A percentile compares a stretch with the other conserved stretches of the same genome.
These are phyloP conservation scores for Oreortyx pictus DNA, from an alignment of 2,797 vertebrate genomes.

Conservation along the genomic window DNA sequence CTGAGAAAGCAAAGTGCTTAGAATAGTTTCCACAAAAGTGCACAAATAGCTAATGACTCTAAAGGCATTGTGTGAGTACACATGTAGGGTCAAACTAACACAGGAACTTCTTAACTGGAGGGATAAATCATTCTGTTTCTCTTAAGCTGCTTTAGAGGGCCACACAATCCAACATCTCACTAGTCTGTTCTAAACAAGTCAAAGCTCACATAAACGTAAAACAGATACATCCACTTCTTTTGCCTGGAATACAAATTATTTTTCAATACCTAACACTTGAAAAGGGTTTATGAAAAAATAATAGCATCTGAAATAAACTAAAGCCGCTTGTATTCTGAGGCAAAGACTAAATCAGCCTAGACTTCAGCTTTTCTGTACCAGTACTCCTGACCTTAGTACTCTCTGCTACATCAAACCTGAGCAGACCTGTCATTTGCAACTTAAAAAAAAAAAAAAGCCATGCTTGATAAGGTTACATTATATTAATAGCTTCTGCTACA, in stretches of 20 bases:
- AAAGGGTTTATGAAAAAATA: not conserved
- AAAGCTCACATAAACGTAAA: not conserved
- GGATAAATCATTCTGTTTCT: not conserved
- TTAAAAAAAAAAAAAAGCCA: conserved; percentile 29
- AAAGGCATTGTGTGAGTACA: conserved; percentile 40
- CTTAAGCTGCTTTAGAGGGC: conserved; percentile 17
- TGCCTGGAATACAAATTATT: not conserved
- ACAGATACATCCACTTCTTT: not conserved
- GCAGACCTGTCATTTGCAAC: not conserved
- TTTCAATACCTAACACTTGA: not conserved
- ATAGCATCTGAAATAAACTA: not conserved
- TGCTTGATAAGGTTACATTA: conserved; percentile 55
- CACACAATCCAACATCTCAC: not conserved
- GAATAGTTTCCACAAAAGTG: conserved; percentile 73
- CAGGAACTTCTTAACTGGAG: conserved; percentile 21
- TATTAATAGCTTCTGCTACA: conserved; percentile 59
- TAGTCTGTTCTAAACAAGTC: not conserved
- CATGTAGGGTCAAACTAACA: conserved; percentile 1
- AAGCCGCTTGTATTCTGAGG: conserved; percentile 43
- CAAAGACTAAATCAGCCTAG: conserved; percentile 20
- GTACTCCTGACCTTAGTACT: conserved; percentile 52
- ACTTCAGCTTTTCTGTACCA: not conserved
- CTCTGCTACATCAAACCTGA: conserved; percentile 28
- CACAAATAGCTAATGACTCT: conserved; percentile 36
- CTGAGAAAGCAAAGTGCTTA: conserved; percentile 73